Percentiles rank a stretch among this genome's conserved stretches.
These are phyloP conservation scores for Chlorodrepanis virens DNA, from an alignment of 2,113 vertebrate species.

Conservation along the genomic window DNA sequence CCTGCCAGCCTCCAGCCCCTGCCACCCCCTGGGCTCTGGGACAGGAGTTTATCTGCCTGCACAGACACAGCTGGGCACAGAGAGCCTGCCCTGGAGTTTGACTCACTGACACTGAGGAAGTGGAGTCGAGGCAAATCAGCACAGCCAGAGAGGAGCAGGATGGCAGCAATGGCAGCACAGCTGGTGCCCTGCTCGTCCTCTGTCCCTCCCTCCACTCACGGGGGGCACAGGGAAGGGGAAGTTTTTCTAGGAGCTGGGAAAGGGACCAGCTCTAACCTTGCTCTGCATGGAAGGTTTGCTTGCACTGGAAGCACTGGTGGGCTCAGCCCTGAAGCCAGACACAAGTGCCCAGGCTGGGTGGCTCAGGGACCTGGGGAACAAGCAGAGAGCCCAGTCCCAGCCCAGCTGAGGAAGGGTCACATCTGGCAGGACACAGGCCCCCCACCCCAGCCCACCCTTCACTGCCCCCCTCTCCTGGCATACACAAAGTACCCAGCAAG, in stretches of 20 bases:
- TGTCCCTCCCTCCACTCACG: background rate
- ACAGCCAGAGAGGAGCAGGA: background rate
- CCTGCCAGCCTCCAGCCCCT: background rate
- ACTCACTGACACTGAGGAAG: background rate
- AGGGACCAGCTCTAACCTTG: background rate
- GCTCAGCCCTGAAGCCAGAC: background rate
- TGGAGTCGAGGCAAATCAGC: background rate
- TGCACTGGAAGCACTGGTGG: accelerated
- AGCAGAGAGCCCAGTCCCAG: background rate
- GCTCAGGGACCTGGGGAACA: background rate
- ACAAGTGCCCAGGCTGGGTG: accelerated
- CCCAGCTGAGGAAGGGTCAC: background rate
- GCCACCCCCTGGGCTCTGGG: background rate
- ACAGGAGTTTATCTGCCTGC: background rate
- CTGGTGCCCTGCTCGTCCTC: background rate
- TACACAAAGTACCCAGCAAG: accelerated
- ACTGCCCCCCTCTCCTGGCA: background rate
- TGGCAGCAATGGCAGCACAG: background rate
- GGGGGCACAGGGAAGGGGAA: background rate
- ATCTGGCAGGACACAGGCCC: accelerated
- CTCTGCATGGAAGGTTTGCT: background rate
- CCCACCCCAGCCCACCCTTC: background rate
- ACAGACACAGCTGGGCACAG: background rate
- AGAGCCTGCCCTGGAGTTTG: background rate
- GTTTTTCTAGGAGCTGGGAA: background rate